A percentile compares a stretch with the other conserved stretches of the same genome.
Evolutionary conservation across 92 coral and sea anemone species (phyloP).

Genomic region (Bergia sp.): DNA sequence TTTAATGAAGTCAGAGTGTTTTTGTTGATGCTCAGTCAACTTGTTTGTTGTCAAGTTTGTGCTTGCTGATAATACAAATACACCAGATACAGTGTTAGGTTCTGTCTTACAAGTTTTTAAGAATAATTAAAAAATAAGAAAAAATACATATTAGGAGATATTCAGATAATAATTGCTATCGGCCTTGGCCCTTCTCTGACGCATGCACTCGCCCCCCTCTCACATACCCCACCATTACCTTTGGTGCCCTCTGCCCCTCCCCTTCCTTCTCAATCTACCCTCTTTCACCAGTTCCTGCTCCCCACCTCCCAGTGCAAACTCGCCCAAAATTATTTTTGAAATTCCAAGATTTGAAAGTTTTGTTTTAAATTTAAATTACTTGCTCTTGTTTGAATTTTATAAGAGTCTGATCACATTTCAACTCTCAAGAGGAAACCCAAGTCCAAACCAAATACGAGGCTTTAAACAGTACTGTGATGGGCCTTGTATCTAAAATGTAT

Average conservation of each 20-base stretch:
- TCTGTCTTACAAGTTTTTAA: background rate
- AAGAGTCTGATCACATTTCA: background rate
- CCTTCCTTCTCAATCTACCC: background rate
- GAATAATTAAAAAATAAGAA: too few species aligned
- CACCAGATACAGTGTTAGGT: background rate
- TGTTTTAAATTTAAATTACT: too few species aligned
- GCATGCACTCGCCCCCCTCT: background rate
- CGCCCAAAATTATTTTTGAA: too few species aligned
- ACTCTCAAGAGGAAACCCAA: background rate
- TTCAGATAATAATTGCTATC: too few species aligned
- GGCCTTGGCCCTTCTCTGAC: background rate
- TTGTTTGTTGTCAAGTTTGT: background rate
- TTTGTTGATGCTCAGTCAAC: background rate
- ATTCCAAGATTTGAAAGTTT: too few species aligned
- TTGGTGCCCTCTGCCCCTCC: too few species aligned
- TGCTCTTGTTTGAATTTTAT: too few species aligned
- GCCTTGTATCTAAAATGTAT: background rate
- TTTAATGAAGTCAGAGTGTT: too few species aligned
- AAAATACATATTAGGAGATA: background rate
- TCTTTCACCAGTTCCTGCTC: background rate
- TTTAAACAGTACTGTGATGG: background rate
- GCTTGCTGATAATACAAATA: background rate
- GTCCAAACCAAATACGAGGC: background rate
- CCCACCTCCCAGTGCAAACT: background rate
- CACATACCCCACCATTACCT: too few species aligned